Evolutionary conservation across 1,140 invertebrate genomes (phyloP).

Genomic region (Papilio aristodemus): DNA sequence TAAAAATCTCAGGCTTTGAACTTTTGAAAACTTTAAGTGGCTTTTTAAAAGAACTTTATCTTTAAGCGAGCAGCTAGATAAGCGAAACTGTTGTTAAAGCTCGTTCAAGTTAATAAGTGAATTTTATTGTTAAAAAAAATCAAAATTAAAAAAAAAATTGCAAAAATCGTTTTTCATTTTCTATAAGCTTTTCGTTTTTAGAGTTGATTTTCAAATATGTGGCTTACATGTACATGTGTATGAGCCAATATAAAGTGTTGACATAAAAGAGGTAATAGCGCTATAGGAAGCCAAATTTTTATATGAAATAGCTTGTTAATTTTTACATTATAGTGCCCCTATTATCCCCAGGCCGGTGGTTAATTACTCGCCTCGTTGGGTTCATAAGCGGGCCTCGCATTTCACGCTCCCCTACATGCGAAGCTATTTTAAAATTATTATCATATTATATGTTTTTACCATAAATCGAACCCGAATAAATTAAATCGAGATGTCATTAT

Average conservation of each 20-base stretch:
- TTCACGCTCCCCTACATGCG: constrained; percentile 12
- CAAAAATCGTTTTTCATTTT: too few relatives aligned
- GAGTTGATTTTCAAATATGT: too few relatives aligned
- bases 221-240: too few relatives aligned
- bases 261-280: too few relatives aligned
- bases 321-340: constrained; percentile 9
- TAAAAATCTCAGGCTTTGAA: not conserved
- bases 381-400: not conserved
- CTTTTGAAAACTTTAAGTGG: not conserved
- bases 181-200: too few relatives aligned
- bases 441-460: not conserved
- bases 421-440: not conserved
- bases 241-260: too few relatives aligned
- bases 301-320: constrained; percentile 8
- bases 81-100: not conserved
- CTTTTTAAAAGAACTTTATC: not conserved
- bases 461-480: not conserved
- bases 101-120: not conserved
- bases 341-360: not conserved
- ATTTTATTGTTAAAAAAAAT: not conserved
- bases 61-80: not conserved
- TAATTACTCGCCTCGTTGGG: constrained; percentile 7
- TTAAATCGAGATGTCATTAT: not conserved
- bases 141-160: too few relatives aligned
- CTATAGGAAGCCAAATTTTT: not conserved